Conservation (phyloP, 2,888 invertebrate genomes). For the Oegoconia quadripuncta region DNA sequence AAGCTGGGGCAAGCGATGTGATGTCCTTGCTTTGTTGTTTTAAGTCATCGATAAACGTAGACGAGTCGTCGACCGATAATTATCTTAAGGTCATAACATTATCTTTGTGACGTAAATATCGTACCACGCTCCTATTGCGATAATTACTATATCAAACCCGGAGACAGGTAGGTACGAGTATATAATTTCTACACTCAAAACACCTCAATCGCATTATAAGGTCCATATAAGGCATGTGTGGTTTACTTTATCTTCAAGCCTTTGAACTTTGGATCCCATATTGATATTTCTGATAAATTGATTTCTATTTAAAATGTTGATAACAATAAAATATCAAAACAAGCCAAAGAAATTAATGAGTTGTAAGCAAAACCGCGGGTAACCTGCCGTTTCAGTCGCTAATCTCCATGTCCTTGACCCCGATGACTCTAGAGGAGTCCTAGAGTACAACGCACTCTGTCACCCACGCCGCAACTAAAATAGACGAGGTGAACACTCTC, state of each 20-base stretch:
- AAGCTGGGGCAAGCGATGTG: conserved; percentile 40
- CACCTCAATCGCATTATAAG: too few relatives aligned
- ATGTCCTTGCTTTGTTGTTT: conserved; percentile 63
- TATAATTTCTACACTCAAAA: too few relatives aligned
- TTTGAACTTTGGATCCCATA: not conserved
- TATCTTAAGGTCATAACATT: conserved; percentile 72
- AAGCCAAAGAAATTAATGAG: conserved; percentile 21
- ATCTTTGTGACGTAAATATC: conserved; percentile 60
- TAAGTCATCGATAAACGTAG: conserved; percentile 58
- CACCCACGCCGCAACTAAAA: conserved; percentile 63
- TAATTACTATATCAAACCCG: conserved; percentile 30
- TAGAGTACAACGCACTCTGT: conserved; percentile 61
- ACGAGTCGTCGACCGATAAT: conserved; percentile 75
- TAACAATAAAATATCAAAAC: too few relatives aligned
- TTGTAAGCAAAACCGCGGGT: conserved; percentile 1
- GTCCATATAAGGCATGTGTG: too few relatives aligned
- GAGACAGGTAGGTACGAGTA: too few relatives aligned
- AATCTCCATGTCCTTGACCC: conserved; percentile 46
- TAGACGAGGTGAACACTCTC: conserved; percentile 65
- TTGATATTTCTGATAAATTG: not conserved
- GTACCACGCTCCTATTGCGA: conserved; percentile 48
- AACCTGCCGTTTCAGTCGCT: conserved; percentile 29
- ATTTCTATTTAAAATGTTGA: too few relatives aligned
- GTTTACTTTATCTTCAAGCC: too few relatives aligned
- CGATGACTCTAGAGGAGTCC: conserved; percentile 32